phyloP scores from a whole-genome alignment of 2,888 invertebrate species.

The Drosophila differens region DNA sequence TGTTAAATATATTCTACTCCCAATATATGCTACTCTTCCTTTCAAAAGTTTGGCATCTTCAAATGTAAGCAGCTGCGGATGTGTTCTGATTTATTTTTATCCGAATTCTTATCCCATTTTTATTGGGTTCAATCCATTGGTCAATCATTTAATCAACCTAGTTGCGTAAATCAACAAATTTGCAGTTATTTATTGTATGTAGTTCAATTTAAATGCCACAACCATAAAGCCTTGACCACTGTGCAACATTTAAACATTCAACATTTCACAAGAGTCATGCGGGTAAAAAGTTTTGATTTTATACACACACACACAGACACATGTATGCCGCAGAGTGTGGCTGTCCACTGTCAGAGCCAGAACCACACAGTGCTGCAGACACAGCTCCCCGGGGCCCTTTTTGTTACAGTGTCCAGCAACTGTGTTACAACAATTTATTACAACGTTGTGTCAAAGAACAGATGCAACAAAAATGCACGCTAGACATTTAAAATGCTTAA shows the following conservation, averaged over 20 bases:
- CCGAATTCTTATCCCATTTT: rapidly evolving
- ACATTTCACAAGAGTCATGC: constrained; percentile 48
- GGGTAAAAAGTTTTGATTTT: constrained; percentile 55
- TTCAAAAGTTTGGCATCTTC: too few species aligned
- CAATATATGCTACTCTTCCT: too few species aligned
- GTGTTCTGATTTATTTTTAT: background rate
- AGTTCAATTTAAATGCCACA: background rate
- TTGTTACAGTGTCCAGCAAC: constrained; percentile 43
- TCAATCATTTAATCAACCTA: background rate
- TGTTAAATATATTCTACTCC: background rate
- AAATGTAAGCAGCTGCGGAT: background rate
- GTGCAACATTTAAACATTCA: constrained; percentile 51
- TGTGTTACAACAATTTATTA: constrained; percentile 54
- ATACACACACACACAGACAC: constrained; percentile 12
- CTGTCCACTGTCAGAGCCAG: constrained; percentile 34
- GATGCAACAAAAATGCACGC: constrained; percentile 28
- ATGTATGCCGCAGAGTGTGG: constrained; percentile 17
- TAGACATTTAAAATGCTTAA: constrained; percentile 6
- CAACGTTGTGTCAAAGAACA: constrained; percentile 48
- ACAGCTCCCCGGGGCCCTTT: constrained; percentile 36
- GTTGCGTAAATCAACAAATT: background rate
- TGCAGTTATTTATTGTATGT: background rate
- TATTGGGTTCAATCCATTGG: background rate
- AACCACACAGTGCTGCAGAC: constrained; percentile 15
- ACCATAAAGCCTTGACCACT: constrained; percentile 21